These are phyloP conservation scores for Syrrhaptes paradoxus DNA, from an alignment of 2,113 vertebrate genomes.

Conservation along the genomic window DNA sequence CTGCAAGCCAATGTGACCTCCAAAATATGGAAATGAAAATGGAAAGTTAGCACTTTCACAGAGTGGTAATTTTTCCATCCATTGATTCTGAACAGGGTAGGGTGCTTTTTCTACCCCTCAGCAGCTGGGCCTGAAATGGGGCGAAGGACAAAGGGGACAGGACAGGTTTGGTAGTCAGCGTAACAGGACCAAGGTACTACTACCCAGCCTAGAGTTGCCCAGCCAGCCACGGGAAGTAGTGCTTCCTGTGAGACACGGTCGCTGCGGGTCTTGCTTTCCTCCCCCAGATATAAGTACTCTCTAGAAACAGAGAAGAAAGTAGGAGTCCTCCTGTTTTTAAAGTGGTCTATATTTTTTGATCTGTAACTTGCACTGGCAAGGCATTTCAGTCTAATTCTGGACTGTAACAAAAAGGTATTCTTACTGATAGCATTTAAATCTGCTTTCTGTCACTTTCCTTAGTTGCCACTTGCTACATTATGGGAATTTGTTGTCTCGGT, in stretches of 20 bases:
- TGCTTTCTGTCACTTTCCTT: background rate
- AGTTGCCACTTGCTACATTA: background rate
- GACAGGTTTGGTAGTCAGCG: background rate
- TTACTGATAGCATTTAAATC: background rate
- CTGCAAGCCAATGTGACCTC: background rate
- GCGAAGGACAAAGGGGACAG: background rate
- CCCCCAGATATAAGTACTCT: background rate
- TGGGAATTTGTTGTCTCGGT: background rate
- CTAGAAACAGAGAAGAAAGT: background rate
- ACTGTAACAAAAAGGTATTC: background rate
- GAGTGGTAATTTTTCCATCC: background rate
- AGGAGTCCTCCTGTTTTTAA: background rate
- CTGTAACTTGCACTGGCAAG: background rate
- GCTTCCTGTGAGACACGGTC: background rate
- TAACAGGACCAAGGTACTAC: background rate
- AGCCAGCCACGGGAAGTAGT: too few species aligned
- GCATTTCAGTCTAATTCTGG: background rate
- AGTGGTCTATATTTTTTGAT: background rate
- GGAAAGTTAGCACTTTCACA: background rate
- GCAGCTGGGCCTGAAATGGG: background rate
- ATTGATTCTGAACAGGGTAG: background rate
- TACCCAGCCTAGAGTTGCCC: background rate
- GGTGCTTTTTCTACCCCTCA: background rate
- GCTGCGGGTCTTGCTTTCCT: background rate
- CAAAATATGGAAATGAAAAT: background rate